Percentiles rank a stretch among this genome's conserved stretches.
phyloP scores from a whole-genome alignment of 2,797 vertebrate species.

The Oryzias sinensis region DNA sequence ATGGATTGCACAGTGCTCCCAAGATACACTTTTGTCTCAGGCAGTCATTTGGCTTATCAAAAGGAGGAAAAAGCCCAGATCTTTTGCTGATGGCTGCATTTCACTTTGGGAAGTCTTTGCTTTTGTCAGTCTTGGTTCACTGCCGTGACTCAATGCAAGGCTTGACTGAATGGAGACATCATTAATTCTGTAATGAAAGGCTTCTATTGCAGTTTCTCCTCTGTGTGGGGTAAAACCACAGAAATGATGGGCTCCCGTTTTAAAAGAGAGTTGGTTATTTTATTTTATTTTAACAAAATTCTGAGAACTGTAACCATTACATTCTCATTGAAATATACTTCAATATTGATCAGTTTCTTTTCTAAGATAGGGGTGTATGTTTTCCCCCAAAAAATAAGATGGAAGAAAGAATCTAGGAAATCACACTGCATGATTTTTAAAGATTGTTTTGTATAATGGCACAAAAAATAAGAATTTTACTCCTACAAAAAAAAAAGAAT shows the following conservation, averaged over 20 bases:
- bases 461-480: too few species aligned
- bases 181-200: background rate
- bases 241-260: background rate
- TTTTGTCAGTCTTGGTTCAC: constrained; percentile 5
- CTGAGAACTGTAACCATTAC: background rate
- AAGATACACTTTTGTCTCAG: constrained; percentile 7
- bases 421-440: too few species aligned
- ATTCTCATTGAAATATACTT: background rate
- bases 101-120: background rate
- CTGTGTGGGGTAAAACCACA: background rate
- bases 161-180: constrained; percentile 1
- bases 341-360: background rate
- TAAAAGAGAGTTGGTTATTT: background rate
- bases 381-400: too few species aligned
- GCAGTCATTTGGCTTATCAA: constrained; percentile 11
- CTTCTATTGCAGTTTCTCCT: background rate
- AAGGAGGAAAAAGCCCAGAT: background rate
- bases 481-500: too few species aligned
- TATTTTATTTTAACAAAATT: background rate
- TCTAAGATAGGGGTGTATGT: background rate
- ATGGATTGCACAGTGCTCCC: background rate
- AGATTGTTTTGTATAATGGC: too few species aligned
- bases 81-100: constrained; percentile 10
- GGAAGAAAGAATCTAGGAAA: too few species aligned
- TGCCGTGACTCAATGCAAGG: background rate